These are phyloP conservation scores for Anisognathus igniventris DNA, from an alignment of 2,797 vertebrate genomes.

Conservation along the genomic window DNA sequence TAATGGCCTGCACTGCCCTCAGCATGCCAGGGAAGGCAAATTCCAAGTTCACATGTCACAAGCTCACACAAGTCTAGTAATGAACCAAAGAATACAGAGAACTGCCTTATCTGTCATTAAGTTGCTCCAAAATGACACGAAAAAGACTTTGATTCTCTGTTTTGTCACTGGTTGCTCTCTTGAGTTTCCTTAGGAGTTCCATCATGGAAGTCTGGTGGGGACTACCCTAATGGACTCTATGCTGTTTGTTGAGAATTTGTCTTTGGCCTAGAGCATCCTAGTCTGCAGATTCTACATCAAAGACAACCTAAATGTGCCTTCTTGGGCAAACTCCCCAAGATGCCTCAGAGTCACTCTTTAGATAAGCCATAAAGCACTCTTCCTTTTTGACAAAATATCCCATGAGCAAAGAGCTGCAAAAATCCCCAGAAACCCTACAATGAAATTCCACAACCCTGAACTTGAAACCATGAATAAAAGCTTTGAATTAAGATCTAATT, in stretches of 20 bases:
- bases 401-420: background rate
- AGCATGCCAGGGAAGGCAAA: background rate
- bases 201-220: background rate
- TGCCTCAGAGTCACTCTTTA: background rate
- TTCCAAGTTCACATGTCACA: rapidly evolving
- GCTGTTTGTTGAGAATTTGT: background rate
- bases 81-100: background rate
- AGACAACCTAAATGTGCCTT: background rate
- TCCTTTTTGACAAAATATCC: background rate
- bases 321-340: background rate
- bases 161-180: background rate
- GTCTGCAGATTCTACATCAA: background rate
- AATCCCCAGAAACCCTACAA: background rate
- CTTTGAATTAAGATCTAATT: constrained; percentile 22
- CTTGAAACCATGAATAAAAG: constrained; percentile 15
- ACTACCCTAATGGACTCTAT: background rate
- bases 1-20: background rate
- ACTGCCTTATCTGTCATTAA: background rate
- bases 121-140: background rate
- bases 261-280: background rate
- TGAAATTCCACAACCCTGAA: background rate
- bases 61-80: background rate
- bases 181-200: background rate
- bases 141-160: background rate
- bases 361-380: background rate